These are phyloP conservation scores for Sialia sialis DNA, from an alignment of 2,113 vertebrate genomes.

Conservation along the genomic window DNA sequence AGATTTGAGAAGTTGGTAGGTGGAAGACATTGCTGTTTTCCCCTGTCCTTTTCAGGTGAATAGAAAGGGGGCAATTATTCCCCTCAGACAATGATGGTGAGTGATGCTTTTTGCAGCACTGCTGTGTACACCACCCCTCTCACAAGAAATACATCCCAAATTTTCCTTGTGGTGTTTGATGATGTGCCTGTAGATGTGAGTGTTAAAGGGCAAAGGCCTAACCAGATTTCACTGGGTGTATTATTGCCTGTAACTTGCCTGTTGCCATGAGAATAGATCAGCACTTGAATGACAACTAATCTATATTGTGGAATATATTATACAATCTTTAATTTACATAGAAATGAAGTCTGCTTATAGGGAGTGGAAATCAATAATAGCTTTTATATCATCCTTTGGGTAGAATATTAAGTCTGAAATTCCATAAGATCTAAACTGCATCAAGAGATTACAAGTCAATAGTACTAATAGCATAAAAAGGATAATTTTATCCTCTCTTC, in stretches of 20 bases:
- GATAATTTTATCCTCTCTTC: background rate
- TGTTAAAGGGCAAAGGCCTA: background rate
- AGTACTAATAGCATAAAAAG: background rate
- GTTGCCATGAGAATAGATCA: background rate
- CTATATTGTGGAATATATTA: background rate
- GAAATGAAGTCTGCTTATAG: slow-evolving; percentile 27
- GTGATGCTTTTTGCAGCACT: background rate
- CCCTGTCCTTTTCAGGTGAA: background rate
- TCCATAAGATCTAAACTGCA: background rate
- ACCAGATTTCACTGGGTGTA: background rate
- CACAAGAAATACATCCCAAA: background rate
- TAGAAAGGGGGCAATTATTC: background rate
- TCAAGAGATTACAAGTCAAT: slow-evolving; percentile 38
- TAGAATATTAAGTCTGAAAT: slow-evolving; percentile 10
- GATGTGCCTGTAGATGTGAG: background rate
- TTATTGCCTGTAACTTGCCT: background rate
- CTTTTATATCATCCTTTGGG: slow-evolving; percentile 26
- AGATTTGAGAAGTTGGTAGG: background rate
- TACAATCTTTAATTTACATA: slow-evolving; percentile 40
- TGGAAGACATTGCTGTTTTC: background rate
- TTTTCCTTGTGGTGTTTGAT: background rate
- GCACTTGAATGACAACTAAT: background rate
- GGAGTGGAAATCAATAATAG: slow-evolving; percentile 49
- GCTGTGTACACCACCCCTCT: background rate
- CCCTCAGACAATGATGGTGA: background rate